Evolutionary conservation across 2,888 invertebrate species (phyloP).

Genomic region (Kuschelorhynchus macadamiae): DNA sequence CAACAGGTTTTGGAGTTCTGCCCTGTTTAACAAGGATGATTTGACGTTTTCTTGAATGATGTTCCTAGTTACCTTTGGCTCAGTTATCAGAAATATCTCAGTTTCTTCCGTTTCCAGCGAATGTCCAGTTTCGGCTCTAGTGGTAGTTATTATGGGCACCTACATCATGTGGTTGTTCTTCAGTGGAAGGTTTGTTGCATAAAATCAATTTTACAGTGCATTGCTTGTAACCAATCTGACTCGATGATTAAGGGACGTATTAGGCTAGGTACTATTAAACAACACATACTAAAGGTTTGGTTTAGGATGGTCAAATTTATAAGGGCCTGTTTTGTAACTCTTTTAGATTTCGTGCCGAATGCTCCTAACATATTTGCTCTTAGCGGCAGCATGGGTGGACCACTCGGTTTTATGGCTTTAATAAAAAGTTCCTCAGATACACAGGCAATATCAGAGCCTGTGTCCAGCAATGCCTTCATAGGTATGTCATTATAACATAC

Average conservation of each 20-base stretch:
- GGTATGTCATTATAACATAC: background rate
- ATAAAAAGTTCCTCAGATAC: conserved; percentile 23
- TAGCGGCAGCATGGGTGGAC: conserved; percentile 18
- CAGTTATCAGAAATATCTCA: background rate
- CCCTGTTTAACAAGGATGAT: background rate
- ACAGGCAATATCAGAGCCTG: conserved; percentile 31
- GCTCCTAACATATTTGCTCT: conserved; percentile 26
- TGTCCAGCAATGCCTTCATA: conserved; percentile 18
- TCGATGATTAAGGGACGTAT: conserved; percentile 23
- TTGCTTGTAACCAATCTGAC: conserved; percentile 14
- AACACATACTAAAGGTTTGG: background rate
- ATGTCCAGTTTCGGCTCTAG: too few species aligned
- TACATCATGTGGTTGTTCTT: background rate
- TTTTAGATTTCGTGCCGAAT: conserved; percentile 10
- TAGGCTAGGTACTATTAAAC: background rate
- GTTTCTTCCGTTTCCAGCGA: conserved; percentile 3
- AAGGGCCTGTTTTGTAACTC: conserved; percentile 22
- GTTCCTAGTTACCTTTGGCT: background rate
- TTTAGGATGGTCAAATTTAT: background rate
- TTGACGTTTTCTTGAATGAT: background rate
- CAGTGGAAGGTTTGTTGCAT: background rate
- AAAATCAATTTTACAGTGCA: background rate
- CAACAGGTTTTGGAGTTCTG: background rate
- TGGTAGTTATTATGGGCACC: background rate
- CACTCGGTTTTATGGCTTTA: background rate